A percentile compares a stretch with the other conserved stretches of the same genome.
Conservation (phyloP, 2,113 vertebrate genomes). For the Oryzias woworae region DNA sequence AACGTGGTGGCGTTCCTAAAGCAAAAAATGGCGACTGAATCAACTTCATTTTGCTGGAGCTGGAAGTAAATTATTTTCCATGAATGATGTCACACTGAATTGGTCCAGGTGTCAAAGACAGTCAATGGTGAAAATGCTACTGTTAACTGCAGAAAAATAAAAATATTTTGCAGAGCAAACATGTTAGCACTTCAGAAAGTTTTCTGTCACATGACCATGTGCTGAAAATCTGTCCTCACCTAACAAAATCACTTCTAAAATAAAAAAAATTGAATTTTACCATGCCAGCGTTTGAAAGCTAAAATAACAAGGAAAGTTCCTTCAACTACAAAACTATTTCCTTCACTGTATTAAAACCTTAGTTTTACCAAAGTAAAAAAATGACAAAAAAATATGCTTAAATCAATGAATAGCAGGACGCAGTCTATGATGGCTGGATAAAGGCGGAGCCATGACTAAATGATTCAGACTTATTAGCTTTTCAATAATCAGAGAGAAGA, state of each 20-base stretch:
- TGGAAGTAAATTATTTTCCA: too few species aligned
- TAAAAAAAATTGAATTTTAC: not conserved
- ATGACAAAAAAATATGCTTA: constrained; percentile 10
- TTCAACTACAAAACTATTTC: not conserved
- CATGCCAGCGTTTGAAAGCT: not conserved
- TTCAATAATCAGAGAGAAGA: constrained; percentile 67
- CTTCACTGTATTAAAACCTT: too few species aligned
- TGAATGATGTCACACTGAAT: too few species aligned
- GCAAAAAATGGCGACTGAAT: too few species aligned
- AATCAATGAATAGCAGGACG: constrained; percentile 38
- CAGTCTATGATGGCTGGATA: constrained; percentile 24
- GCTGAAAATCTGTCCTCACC: not conserved
- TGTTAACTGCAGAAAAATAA: constrained; percentile 6
- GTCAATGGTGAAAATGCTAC: too few species aligned
- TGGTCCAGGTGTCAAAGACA: too few species aligned
- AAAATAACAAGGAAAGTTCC: not conserved
- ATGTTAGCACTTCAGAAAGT: constrained; percentile 1
- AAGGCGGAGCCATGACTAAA: constrained; percentile 42
- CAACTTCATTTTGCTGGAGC: too few species aligned
- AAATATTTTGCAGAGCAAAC: constrained; percentile 26
- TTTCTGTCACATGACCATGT: constrained; percentile 7
- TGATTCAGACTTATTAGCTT: constrained; percentile 65
- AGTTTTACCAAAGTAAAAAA: constrained; percentile 12
- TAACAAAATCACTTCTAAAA: constrained; percentile 6
- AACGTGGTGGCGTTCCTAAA: too few species aligned